Evolutionary conservation across 2,888 invertebrate genomes (phyloP).

Genomic region (Volucella zonaria): DNA sequence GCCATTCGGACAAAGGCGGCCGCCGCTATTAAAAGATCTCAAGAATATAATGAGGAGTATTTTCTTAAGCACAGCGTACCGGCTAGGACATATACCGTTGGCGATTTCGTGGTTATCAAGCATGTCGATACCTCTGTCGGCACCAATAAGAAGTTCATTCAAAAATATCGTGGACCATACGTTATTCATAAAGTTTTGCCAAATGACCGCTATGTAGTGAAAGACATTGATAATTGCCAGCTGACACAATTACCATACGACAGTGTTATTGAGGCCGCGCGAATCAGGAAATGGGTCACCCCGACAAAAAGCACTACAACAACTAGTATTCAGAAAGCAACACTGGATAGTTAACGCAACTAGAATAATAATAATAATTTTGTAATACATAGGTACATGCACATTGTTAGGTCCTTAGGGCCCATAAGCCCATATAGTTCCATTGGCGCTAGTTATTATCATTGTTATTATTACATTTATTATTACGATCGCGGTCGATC

Average conservation of each 20-base stretch:
- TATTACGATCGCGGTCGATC: no score
- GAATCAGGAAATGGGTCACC: neutral
- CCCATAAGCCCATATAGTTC: no score
- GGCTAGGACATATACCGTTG: no score
- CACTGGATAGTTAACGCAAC: no score
- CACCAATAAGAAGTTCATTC: neutral
- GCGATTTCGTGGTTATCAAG: no score
- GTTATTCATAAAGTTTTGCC: slow-evolving; percentile 9
- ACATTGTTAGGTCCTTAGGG: neutral
- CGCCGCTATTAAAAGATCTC: no score
- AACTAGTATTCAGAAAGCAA: neutral
- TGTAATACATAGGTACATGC: neutral
- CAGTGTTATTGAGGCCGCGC: neutral
- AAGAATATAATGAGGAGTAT: no score
- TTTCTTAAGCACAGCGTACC: no score
- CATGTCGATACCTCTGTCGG: slow-evolving; percentile 6
- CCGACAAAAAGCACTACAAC: slow-evolving; percentile 6
- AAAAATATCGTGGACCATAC: slow-evolving; percentile 8
- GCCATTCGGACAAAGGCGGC: no score
- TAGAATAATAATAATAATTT: neutral
- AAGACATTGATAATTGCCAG: neutral
- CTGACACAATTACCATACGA: neutral
- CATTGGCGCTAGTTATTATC: no score
- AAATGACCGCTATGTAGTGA: neutral
- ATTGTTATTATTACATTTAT: no score